These are phyloP conservation scores for Acridotheres tristis DNA, from an alignment of 2,797 vertebrate genomes.

Conservation along the genomic window DNA sequence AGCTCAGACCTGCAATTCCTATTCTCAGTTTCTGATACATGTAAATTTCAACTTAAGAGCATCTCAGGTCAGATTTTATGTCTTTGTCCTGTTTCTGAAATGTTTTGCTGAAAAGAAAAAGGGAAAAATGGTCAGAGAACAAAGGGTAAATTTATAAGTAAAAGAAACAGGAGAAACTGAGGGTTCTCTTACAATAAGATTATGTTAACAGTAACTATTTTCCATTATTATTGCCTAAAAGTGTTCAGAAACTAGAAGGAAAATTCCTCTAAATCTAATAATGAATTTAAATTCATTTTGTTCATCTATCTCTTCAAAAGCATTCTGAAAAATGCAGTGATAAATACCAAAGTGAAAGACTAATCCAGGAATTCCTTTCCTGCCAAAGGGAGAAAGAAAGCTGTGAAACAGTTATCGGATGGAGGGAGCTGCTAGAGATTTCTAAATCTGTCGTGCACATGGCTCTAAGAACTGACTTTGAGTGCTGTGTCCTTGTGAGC, in stretches of 20 bases:
- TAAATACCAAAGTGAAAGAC: not conserved
- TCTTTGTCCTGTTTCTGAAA: not conserved
- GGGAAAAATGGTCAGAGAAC: not conserved
- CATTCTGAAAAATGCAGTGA: not conserved
- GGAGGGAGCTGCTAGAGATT: not conserved
- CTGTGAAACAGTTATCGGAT: not conserved
- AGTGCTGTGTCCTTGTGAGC: not conserved
- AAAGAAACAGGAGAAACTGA: not conserved
- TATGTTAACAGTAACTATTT: not conserved
- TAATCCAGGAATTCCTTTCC: not conserved
- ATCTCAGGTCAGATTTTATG: not conserved
- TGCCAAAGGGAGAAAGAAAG: not conserved
- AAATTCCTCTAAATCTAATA: not conserved
- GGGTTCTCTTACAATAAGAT: not conserved
- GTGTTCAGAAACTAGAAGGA: not conserved
- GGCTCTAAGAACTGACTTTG: not conserved
- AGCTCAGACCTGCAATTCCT: not conserved
- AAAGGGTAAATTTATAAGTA: not conserved
- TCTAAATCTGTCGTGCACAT: not conserved
- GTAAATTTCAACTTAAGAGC: not conserved
- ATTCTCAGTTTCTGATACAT: not conserved
- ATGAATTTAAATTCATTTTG: not conserved
- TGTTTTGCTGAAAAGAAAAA: not conserved
- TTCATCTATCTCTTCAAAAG: not conserved
- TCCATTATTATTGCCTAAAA: not conserved